Conservation (phyloP, 2,797 vertebrate genomes). For the Hirundo rustica region DNA sequence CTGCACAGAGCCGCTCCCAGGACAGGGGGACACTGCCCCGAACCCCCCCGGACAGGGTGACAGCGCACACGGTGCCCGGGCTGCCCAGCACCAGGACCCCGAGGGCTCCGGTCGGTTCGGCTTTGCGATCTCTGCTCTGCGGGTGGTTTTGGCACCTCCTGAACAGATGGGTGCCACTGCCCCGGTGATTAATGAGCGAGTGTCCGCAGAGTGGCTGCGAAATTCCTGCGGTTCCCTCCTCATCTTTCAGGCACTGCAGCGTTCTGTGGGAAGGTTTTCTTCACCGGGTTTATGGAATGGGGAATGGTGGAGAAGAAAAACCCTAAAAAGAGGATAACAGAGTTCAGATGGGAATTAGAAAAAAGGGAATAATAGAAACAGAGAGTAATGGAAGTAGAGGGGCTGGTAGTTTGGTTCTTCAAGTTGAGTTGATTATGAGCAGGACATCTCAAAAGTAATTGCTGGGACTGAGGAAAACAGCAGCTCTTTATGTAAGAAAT, state of each 20-base stretch:
- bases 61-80: rapidly evolving
- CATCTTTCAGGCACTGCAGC: rapidly evolving
- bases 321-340: not conserved
- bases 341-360: not conserved
- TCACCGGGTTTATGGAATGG: not conserved
- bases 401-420: not conserved
- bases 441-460: rapidly evolving
- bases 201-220: rapidly evolving
- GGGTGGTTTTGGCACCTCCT: rapidly evolving
- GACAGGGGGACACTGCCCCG: not conserved
- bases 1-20: no score
- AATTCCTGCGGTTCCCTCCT: not conserved
- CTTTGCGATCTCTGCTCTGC: not conserved
- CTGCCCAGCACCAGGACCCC: not conserved
- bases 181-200: rapidly evolving
- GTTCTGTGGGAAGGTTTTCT: not conserved
- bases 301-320: not conserved
- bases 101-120: not conserved
- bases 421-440: not conserved
- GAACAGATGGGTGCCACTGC: not conserved
- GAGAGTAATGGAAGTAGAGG: not conserved
- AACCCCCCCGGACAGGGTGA: no score
- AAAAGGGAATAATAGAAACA: not conserved
- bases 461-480: not conserved
- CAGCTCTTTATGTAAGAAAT: not conserved